Evolutionary conservation across 2,797 vertebrate genomes (phyloP).

Genomic region (Acanthornis magna): DNA sequence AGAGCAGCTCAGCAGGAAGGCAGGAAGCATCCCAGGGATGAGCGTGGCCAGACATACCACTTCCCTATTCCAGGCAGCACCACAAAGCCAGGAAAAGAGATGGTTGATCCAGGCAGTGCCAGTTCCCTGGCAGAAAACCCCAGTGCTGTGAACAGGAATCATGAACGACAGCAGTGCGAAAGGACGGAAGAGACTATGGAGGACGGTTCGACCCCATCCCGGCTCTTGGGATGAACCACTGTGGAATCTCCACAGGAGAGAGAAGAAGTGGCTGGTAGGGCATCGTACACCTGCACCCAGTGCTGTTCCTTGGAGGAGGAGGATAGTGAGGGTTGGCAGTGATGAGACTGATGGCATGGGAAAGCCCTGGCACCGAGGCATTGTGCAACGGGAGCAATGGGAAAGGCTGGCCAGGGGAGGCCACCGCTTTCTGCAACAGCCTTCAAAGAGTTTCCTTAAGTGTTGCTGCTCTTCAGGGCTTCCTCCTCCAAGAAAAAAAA

Average conservation of each 20-base stretch:
- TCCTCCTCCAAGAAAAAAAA: neutral
- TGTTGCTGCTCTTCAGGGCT: conserved; percentile 16
- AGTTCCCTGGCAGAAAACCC: neutral
- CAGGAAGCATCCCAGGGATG: neutral
- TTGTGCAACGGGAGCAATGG: neutral
- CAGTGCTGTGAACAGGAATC: fast-evolving
- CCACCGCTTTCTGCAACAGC: neutral
- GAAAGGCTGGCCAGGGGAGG: neutral
- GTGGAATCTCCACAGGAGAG: neutral
- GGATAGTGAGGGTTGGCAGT: neutral
- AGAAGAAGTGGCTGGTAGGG: neutral
- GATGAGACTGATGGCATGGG: fast-evolving
- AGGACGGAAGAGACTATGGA: fast-evolving
- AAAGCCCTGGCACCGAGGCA: neutral
- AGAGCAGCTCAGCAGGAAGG: neutral
- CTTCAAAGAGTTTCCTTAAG: conserved; percentile 43
- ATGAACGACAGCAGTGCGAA: neutral
- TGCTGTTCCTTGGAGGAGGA: fast-evolving
- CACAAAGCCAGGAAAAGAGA: fast-evolving
- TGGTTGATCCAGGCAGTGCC: neutral
- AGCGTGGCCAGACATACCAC: fast-evolving
- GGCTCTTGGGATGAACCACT: neutral
- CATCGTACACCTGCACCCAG: fast-evolving
- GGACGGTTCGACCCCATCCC: fast-evolving
- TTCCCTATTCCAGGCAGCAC: neutral